Conservation (phyloP, 1,140 invertebrate species). For the Macrosteles quadrilineatus region DNA sequence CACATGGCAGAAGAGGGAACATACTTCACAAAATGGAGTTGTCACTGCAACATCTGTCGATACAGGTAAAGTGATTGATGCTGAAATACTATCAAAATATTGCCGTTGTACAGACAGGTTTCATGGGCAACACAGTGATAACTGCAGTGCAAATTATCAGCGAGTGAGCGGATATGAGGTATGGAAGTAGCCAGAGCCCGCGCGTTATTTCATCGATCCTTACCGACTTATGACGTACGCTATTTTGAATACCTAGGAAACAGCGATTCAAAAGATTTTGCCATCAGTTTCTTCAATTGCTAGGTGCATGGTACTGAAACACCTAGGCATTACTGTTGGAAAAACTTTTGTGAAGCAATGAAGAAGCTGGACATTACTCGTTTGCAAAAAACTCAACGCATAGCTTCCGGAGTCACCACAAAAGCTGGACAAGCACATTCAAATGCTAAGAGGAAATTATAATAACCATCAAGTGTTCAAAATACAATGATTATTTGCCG, state of each 20-base stretch:
- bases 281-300: no score
- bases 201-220: neutral
- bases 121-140: neutral
- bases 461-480: no score
- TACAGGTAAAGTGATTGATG: neutral
- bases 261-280: neutral
- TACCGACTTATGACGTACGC: neutral
- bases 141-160: neutral
- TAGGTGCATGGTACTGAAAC: no score
- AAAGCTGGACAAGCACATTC: no score
- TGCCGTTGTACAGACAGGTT: neutral
- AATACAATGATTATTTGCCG: no score
- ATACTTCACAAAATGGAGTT: neutral
- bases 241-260: neutral
- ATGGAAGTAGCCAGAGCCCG: neutral
- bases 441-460: no score
- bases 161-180: neutral
- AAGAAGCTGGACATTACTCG: no score
- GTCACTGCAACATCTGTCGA: neutral
- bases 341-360: no score
- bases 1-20: neutral
- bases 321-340: no score
- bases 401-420: no score
- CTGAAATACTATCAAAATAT: neutral
- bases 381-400: no score